These are phyloP conservation scores for Carapus acus DNA, from an alignment of 2,797 vertebrate species.

Conservation along the genomic window DNA sequence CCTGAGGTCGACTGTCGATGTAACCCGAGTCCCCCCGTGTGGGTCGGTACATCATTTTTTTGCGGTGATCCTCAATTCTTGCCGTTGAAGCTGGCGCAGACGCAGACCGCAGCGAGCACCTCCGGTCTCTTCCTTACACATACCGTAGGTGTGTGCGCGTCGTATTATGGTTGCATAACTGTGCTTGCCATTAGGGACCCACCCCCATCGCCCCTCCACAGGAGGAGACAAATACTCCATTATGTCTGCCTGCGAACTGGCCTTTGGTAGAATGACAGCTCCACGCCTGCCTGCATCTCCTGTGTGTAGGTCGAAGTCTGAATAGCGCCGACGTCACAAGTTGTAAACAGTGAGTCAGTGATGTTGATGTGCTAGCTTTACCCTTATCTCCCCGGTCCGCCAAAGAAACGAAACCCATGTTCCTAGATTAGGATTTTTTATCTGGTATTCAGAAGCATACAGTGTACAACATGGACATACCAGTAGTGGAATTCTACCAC, in stretches of 20 bases:
- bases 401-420: constrained; percentile 48
- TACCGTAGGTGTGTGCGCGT: constrained; percentile 1
- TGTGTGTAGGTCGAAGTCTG: constrained; percentile 6
- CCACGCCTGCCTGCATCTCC: background rate
- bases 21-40: constrained; percentile 7
- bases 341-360: constrained; percentile 8
- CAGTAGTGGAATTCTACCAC: background rate
- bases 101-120: no score
- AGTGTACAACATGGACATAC: constrained; percentile 13
- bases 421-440: constrained; percentile 12
- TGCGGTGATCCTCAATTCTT: background rate
- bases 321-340: constrained; percentile 9
- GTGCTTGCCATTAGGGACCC: constrained; percentile 10
- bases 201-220: constrained; percentile 7
- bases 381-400: constrained; percentile 43
- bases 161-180: constrained; percentile 25
- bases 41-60: constrained; percentile 30
- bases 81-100: background rate
- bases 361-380: constrained; percentile 28
- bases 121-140: background rate
- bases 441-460: constrained; percentile 15
- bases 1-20: constrained; percentile 22
- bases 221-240: constrained; percentile 36
- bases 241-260: constrained; percentile 23
- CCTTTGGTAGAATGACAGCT: constrained; percentile 3